A percentile compares a stretch with the other conserved stretches of the same genome.
Conservation (phyloP, 2,888 invertebrate genomes). For the Lasioglossum morio region DNA sequence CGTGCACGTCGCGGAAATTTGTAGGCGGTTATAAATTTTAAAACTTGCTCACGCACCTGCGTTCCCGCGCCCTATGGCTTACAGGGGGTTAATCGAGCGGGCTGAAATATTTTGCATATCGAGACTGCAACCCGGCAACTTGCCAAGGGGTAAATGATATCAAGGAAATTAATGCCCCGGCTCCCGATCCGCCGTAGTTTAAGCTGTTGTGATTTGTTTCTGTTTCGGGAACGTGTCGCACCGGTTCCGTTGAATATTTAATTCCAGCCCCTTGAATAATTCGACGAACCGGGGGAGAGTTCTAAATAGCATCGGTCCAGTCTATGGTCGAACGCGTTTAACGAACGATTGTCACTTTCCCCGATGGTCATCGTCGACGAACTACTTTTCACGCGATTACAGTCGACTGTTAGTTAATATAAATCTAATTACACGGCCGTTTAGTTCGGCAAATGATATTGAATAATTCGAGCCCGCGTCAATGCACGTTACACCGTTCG, state of each 20-base stretch:
- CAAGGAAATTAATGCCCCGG: constrained; percentile 10
- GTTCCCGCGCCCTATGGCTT: constrained; percentile 34
- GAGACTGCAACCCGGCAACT: background rate
- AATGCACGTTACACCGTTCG: background rate
- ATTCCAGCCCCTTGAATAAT: background rate
- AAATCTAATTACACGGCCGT: constrained; percentile 46
- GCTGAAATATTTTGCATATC: constrained; percentile 33
- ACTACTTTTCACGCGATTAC: background rate
- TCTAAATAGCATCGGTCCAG: background rate
- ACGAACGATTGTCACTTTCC: background rate
- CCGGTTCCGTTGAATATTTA: background rate
- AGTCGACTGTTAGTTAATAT: constrained; percentile 45
- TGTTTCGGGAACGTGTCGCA: background rate
- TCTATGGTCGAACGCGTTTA: background rate
- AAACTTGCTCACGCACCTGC: constrained; percentile 71
- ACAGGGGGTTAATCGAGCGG: constrained; percentile 53
- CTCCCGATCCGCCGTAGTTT: background rate
- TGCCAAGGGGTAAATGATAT: constrained; percentile 8
- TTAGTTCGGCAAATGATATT: constrained; percentile 37
- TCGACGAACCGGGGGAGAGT: background rate
- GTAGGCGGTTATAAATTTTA: constrained; percentile 73
- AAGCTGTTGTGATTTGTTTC: constrained; percentile 17
- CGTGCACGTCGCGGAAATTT: constrained; percentile 65
- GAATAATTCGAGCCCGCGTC: constrained; percentile 36
- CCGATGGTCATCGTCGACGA: background rate